Conservation (phyloP, 2,113 vertebrate genomes). For the Chaetorhynchus papuensis region DNA sequence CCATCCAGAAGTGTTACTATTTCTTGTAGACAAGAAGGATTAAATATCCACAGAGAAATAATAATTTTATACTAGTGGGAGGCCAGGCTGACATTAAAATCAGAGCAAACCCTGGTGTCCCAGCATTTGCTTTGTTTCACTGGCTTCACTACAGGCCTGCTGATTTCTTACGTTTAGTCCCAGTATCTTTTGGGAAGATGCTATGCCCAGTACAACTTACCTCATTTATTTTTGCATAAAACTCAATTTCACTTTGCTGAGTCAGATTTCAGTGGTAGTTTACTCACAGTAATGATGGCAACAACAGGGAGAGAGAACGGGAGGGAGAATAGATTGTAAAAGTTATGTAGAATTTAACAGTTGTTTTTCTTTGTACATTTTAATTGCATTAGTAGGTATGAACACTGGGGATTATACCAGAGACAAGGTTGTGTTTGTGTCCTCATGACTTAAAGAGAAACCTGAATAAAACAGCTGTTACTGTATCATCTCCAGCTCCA, state of each 20-base stretch:
- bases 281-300: neutral
- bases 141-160: neutral
- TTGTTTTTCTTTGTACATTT: neutral
- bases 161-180: neutral
- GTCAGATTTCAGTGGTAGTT: neutral
- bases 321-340: neutral
- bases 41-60: neutral
- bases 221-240: neutral
- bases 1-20: neutral
- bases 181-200: neutral
- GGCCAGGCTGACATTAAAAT: neutral
- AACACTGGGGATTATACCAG: neutral
- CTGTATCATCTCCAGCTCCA: constrained; percentile 34
- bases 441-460: neutral
- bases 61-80: neutral
- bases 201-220: neutral
- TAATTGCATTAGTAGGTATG: neutral
- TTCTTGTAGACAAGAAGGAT: neutral
- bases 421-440: neutral
- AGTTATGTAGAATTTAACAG: neutral
- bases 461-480: constrained; percentile 3
- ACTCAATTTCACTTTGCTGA: neutral
- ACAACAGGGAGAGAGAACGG: neutral
- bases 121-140: neutral
- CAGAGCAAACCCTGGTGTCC: neutral